phyloP scores from a whole-genome alignment of 2,113 vertebrate species.

The Regulus satrapa region DNA sequence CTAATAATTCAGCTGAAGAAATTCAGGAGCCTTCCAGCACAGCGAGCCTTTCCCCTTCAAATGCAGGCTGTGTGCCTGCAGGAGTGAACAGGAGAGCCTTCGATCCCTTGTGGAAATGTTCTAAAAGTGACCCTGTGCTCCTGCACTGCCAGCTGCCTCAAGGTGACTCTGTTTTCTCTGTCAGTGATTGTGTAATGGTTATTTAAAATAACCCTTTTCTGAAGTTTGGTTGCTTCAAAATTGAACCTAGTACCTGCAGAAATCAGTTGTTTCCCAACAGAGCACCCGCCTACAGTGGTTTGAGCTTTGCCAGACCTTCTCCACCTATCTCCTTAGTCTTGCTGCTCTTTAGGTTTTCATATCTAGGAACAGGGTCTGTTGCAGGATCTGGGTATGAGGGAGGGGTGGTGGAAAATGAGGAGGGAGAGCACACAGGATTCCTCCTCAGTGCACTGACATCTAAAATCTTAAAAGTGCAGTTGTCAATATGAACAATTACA shows the following conservation, averaged over 20 bases:
- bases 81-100: background rate
- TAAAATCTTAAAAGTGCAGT: background rate
- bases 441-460: background rate
- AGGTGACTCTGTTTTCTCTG: constrained; percentile 62
- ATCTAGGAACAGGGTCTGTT: background rate
- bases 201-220: background rate
- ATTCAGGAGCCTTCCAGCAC: constrained; percentile 14
- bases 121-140: constrained; percentile 75
- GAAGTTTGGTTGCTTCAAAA: background rate
- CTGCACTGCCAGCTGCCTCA: constrained; percentile 61
- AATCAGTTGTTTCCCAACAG: background rate
- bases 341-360: background rate
- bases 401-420: background rate
- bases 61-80: background rate
- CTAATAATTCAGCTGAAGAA: background rate
- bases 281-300: background rate
- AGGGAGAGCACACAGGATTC: background rate
- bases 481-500: background rate
- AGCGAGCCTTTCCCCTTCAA: background rate
- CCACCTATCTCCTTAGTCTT: background rate
- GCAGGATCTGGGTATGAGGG: background rate
- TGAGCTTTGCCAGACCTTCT: background rate
- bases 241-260: background rate
- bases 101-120: constrained; percentile 42
- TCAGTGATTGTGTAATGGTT: background rate